Conservation (phyloP, 2,888 invertebrate genomes). For the Tetropium fuscum region DNA sequence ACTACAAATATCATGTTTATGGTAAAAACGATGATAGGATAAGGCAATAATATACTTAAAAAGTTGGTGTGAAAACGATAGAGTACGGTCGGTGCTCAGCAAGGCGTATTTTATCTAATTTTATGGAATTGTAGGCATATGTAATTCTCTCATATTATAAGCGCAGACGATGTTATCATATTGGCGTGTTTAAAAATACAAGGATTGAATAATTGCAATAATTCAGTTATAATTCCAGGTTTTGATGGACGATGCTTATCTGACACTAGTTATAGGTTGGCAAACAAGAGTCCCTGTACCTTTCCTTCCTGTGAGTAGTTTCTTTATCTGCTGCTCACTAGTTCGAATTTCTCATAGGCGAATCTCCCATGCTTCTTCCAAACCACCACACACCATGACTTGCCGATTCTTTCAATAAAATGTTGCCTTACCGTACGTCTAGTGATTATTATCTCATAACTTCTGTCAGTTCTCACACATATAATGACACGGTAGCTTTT, state of each 20-base stretch:
- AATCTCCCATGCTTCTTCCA: slow-evolving; percentile 4
- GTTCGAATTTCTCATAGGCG: slow-evolving; percentile 13
- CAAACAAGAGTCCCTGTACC: slow-evolving; percentile 7
- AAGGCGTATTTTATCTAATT: slow-evolving; percentile 20
- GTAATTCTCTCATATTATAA: slow-evolving; percentile 31
- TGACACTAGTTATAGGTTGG: slow-evolving; percentile 33
- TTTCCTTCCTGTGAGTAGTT: slow-evolving; percentile 6
- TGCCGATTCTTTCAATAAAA: slow-evolving; percentile 34
- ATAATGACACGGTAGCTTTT: slow-evolving; percentile 19
- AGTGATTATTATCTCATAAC: slow-evolving; percentile 37
- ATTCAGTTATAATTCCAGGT: slow-evolving; percentile 20
- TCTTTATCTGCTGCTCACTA: slow-evolving; percentile 22
- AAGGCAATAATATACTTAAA: slow-evolving; percentile 4
- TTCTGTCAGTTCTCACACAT: slow-evolving; percentile 38
- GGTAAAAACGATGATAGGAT: slow-evolving; percentile 6
- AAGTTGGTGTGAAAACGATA: slow-evolving; percentile 25
- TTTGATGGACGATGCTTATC: slow-evolving; percentile 30
- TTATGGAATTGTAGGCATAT: slow-evolving; percentile 15
- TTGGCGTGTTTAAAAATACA: slow-evolving; percentile 30
- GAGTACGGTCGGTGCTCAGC: slow-evolving; percentile 15
- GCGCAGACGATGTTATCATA: slow-evolving; percentile 32
- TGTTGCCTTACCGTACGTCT: slow-evolving; percentile 23
- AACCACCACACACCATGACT: slow-evolving; percentile 29
- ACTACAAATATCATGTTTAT: neutral
- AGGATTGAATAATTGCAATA: slow-evolving; percentile 24